phyloP scores from a whole-genome alignment of 30 jellyfish, hydroid and myxozoan genomes.

The Turritopsis rubra region DNA sequence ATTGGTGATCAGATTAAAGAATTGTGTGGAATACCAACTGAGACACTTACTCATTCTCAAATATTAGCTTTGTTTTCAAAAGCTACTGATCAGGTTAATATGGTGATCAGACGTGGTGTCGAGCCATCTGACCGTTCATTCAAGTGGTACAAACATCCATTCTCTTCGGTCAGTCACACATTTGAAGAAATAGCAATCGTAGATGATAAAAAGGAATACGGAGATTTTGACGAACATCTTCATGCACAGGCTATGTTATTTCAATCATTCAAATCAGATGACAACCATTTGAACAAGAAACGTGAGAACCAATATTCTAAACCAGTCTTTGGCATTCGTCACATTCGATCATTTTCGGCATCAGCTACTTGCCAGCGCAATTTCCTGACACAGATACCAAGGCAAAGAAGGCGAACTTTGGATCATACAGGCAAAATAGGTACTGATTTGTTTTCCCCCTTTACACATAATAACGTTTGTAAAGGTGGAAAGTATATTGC shows the following conservation, averaged over 20 bases:
- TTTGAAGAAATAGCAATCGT: neutral
- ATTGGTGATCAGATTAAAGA: slow-evolving; percentile 39
- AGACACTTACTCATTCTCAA: slow-evolving; percentile 1
- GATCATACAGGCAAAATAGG: neutral
- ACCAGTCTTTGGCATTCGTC: neutral
- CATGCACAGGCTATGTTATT: neutral
- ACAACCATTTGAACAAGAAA: neutral
- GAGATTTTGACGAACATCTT: neutral
- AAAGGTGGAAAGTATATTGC: neutral
- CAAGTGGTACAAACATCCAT: slow-evolving; percentile 30
- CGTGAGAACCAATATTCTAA: neutral
- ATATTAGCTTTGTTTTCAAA: slow-evolving; percentile 17
- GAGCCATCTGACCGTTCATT: slow-evolving; percentile 22
- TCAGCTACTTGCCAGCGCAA: neutral
- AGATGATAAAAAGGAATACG: neutral
- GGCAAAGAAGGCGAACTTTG: slow-evolving; percentile 14
- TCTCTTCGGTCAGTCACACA: slow-evolving; percentile 6
- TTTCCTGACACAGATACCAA: neutral
- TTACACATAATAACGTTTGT: neutral
- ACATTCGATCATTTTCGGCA: slow-evolving; percentile 2
- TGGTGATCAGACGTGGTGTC: slow-evolving; percentile 18
- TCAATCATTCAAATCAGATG: neutral
- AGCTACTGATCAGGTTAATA: slow-evolving; percentile 20
- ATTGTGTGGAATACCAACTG: slow-evolving; percentile 27
- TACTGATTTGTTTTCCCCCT: neutral